Base-by-base conservation (phyloP, 2,113 vertebrate genomes). In the Entomyzon cyanotis region DNA sequence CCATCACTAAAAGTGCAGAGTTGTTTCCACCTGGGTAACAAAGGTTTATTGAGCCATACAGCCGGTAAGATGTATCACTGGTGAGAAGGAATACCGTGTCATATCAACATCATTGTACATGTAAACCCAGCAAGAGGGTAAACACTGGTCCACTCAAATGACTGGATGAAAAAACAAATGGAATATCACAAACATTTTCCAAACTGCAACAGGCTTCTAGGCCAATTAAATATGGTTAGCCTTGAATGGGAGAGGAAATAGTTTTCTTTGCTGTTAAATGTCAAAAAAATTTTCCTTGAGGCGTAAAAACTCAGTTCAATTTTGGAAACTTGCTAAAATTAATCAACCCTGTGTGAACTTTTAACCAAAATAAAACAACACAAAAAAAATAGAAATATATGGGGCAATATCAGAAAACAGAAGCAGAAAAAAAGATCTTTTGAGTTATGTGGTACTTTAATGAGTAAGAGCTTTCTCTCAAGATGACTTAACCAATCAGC, bases 181-280 rank as follows among this genome's bases (percentile, higher is more conserved):
- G 97, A 95, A 95, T 97, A 98, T 98, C 97, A 97, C 98, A 98
- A 98, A 98, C 97, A 97, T 98, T 98, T 98, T 96, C 88, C 98
- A 97, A 98, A 98, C 97, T 98, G 97, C 97, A 96, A 95, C 97
- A 98, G 98, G 98, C 97, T 98, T 98, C 97, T 97, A 94, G 97
- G 96, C 97, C 98, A 99, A 99, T 99, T 99, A 98, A 97, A 97
- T 97, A 97, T 97, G 97, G 97, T 98, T 98, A 98, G 96, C 95
- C 97, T 97, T 98, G 97, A 98, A 98, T 97, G 95, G 94, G 97
- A 96, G 96, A 99, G 98, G 98, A 99, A 99, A 99, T 98, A 95
- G 98, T 98, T 99, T 98, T 98, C 97, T 97, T 98, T 96, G 98
- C 98, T 99, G 98, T 96, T 98, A 97, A 98, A 99, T 98, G 98